phyloP scores from a whole-genome alignment of 2,888 invertebrate genomes.

The Sicus ferrugineus region DNA sequence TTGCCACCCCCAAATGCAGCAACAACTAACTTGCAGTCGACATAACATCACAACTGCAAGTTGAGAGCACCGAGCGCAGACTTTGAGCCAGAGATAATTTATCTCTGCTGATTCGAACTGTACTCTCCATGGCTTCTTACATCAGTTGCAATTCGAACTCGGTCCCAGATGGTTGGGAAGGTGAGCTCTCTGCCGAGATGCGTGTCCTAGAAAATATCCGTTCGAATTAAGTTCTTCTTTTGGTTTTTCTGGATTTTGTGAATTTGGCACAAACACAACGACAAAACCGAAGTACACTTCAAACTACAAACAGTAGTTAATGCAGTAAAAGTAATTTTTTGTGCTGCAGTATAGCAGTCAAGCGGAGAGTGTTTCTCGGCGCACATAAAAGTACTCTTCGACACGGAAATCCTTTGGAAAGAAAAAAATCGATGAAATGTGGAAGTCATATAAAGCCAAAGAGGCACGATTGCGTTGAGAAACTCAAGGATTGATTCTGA shows the following conservation, averaged over 20 bases:
- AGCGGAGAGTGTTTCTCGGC: too few species aligned
- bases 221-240: slow-evolving; percentile 1
- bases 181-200: neutral
- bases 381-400: too few species aligned
- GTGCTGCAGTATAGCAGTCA: too few species aligned
- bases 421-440: neutral
- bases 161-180: slow-evolving; percentile 6
- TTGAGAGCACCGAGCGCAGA: neutral
- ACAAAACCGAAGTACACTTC: neutral
- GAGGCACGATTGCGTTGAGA: neutral
- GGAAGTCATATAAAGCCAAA: neutral
- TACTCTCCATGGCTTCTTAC: slow-evolving; percentile 15
- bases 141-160: slow-evolving; percentile 44
- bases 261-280: neutral
- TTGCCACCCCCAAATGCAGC: too few species aligned
- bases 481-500: neutral
- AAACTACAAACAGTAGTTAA: too few species aligned
- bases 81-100: neutral
- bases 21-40: neutral
- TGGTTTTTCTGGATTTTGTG: neutral
- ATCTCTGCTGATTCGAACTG: neutral
- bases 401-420: too few species aligned
- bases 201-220: slow-evolving; percentile 18
- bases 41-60: slow-evolving; percentile 3
- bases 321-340: too few species aligned